Base-by-base conservation (phyloP, 2,888 invertebrate species). In the Ctenicera cuprea region DNA sequence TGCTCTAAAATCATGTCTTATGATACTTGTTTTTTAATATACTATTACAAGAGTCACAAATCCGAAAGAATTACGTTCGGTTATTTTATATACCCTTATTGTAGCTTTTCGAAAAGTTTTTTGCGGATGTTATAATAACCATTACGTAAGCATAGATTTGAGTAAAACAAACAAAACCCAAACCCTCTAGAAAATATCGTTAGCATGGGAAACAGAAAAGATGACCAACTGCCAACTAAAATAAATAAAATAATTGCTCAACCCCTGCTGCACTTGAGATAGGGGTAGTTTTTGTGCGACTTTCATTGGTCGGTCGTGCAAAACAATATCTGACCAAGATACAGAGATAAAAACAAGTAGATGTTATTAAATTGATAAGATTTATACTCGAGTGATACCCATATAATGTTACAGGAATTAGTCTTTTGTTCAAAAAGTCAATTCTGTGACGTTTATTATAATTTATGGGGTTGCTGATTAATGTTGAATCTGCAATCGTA, bases 191-290 rank as follows among this genome's bases (percentile, higher is more conserved):
- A 66, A 38, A 37, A 52, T 65, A 52, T 52, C 66, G 52, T 66
- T 81, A 82, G 80, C 78, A 82, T 83, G 84, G 82, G 83, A 83
- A 83, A 79, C 73, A 52, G 67, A 74, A 71, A 66, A 75, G 74
- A 76, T 67, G 77, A 76, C 81, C 81, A 82, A 82, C 82, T 82
- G 83, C 78, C 80, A 77, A 81, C 77, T 77, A 84, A 84, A 83
- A 83, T 83, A 83, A 82, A 83, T 83, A 83, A 84, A 83, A 82
- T 80, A 83, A 83, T 81, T 82, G 77, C 74, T 71, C 65, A 79
- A 80, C 82, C 81, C 79, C 77, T 77, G 68, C 77, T 77, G 68
- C 71, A 74, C 72, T 76, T 73, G 50, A 70, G 78, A 81, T 80
- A 79, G 80, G 82, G 82, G 81, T 80, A 77, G 79, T 66, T 74